Percentiles rank a stretch among this genome's conserved stretches.
phyloP scores from a whole-genome alignment of 2,888 invertebrate genomes.

The Rhorus exstirpatorius region DNA sequence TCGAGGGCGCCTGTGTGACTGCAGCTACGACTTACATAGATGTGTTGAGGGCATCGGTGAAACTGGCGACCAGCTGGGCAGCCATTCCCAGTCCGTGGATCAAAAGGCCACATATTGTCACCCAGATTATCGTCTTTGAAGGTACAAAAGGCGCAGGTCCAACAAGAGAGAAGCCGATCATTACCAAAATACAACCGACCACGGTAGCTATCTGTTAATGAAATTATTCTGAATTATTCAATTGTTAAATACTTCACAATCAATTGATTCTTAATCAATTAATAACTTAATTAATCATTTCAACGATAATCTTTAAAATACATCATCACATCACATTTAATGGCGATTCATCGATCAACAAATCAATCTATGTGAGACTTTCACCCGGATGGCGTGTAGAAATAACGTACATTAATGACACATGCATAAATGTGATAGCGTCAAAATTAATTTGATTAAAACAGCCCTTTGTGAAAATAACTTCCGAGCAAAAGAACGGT shows the following conservation, averaged over 20 bases:
- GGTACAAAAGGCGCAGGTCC: constrained; percentile 94
- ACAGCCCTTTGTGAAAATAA: no score
- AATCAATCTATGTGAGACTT: no score
- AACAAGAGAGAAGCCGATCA: constrained; percentile 90
- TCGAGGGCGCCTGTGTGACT: background rate
- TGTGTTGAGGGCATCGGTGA: constrained; percentile 93
- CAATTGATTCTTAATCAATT: background rate
- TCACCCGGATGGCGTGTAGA: no score
- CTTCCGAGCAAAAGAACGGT: no score
- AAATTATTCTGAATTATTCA: constrained; percentile 1
- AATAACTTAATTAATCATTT: background rate
- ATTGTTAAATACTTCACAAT: background rate
- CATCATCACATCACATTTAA: background rate
- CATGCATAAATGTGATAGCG: no score
- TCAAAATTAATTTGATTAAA: no score
- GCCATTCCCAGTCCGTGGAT: constrained; percentile 94
- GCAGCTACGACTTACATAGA: constrained; percentile 89
- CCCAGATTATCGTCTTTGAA: constrained; percentile 88
- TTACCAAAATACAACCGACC: constrained; percentile 89
- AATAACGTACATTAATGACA: no score
- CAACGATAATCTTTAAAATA: background rate
- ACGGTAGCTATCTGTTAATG: constrained; percentile 87
- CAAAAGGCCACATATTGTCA: constrained; percentile 91
- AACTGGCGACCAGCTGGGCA: constrained; percentile 94
- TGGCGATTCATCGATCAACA: background rate